Percentiles rank a stretch among this genome's conserved stretches.
These are phyloP conservation scores for Pachydiplax longipennis DNA, from an alignment of 2,888 invertebrate genomes.

Conservation along the genomic window DNA sequence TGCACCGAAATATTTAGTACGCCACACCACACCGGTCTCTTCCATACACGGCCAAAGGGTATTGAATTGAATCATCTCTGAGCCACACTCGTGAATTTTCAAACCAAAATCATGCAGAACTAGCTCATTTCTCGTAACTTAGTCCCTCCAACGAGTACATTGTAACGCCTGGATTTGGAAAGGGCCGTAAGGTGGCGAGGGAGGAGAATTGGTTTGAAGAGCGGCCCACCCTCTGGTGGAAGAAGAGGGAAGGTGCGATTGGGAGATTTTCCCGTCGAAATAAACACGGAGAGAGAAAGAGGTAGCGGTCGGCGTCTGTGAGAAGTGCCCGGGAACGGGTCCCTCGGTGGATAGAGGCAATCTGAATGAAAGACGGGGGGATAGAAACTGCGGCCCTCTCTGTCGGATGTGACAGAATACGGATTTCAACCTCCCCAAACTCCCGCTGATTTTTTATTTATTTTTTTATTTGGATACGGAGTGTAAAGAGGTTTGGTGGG, in stretches of 20 bases:
- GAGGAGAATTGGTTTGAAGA: neutral
- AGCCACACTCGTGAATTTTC: too few species aligned
- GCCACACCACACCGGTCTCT: too few species aligned
- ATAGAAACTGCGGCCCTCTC: neutral
- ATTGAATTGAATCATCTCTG: too few species aligned
- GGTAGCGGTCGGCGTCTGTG: neutral
- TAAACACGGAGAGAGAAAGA: neutral
- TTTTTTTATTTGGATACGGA: slow-evolving; percentile 41
- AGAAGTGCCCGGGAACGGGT: neutral
- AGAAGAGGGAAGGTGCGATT: neutral
- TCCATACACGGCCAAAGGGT: too few species aligned
- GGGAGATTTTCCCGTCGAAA: neutral
- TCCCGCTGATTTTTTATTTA: slow-evolving; percentile 32
- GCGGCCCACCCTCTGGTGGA: neutral
- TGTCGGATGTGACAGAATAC: slow-evolving; percentile 21
- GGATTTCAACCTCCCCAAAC: slow-evolving; percentile 11
- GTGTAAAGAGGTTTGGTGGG: slow-evolving; percentile 34
- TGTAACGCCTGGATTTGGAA: neutral
- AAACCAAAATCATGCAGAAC: too few species aligned
- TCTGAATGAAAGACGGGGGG: neutral
- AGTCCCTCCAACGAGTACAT: too few species aligned
- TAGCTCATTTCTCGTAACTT: too few species aligned
- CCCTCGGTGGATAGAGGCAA: neutral
- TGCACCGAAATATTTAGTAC: too few species aligned
- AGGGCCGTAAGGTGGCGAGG: neutral